A percentile compares a stretch with the other conserved stretches of the same genome.
phyloP scores from a whole-genome alignment of 2,113 vertebrate genomes.

The Hippolais icterina region DNA sequence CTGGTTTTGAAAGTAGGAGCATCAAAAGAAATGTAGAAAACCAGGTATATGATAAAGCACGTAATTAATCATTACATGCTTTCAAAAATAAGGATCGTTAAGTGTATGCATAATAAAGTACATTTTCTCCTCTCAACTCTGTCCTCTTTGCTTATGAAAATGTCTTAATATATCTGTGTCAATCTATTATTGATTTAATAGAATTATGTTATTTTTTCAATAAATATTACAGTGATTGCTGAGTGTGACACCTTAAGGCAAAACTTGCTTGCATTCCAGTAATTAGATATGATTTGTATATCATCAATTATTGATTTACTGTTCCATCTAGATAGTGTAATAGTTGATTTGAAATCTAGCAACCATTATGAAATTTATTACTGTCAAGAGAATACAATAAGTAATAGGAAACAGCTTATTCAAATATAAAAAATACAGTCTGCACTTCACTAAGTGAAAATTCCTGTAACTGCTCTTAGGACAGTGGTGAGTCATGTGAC shows the following conservation, averaged over 20 bases:
- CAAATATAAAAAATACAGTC: slow-evolving; percentile 43
- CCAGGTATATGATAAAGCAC: neutral
- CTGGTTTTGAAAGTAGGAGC: neutral
- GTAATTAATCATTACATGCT: neutral
- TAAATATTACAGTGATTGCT: neutral
- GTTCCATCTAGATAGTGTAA: slow-evolving; percentile 10
- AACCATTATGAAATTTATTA: slow-evolving; percentile 53
- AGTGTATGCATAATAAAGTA: neutral
- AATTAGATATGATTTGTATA: slow-evolving; percentile 18
- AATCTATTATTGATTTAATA: slow-evolving; percentile 30
- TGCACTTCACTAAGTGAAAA: slow-evolving; percentile 34
- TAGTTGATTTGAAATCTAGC: slow-evolving; percentile 46
- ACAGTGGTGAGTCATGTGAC: neutral
- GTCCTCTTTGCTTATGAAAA: neutral
- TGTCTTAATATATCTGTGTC: neutral
- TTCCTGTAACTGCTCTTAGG: slow-evolving; percentile 39
- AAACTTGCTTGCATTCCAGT: neutral
- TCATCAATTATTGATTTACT: slow-evolving; percentile 55
- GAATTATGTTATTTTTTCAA: neutral
- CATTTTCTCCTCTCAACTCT: neutral
- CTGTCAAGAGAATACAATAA: slow-evolving; percentile 25
- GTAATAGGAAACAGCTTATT: slow-evolving; percentile 55
- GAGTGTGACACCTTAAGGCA: slow-evolving; percentile 2
- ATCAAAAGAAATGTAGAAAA: neutral
- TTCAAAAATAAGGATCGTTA: neutral